Evolutionary conservation across 2,113 vertebrate species (phyloP).

Genomic region (Ochotona princeps): DNA sequence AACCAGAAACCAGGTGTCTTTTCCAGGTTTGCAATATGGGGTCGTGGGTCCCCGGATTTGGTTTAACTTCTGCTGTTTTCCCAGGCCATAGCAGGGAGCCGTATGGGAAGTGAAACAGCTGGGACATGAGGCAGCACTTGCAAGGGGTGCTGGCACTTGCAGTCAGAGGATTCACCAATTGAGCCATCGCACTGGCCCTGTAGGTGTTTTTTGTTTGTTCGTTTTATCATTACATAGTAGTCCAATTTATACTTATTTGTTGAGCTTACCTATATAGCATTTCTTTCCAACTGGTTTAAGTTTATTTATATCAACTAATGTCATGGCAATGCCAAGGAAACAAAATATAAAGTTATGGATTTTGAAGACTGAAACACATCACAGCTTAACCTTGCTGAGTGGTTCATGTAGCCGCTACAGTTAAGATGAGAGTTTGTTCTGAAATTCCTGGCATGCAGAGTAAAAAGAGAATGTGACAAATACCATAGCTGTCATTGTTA

Average conservation of each 20-base stretch:
- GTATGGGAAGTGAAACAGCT: no score
- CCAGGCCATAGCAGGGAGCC: no score
- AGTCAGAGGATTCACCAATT: no score
- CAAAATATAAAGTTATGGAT: neutral
- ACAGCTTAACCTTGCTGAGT: neutral
- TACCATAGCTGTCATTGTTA: neutral
- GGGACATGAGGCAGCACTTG: no score
- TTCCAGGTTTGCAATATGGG: no score
- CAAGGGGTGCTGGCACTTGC: no score
- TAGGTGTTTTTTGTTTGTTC: neutral
- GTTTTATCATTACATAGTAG: neutral
- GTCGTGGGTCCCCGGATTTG: no score
- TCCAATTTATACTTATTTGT: neutral
- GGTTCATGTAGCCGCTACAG: neutral
- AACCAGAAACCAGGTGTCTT: no score
- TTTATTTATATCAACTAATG: neutral
- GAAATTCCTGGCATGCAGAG: neutral
- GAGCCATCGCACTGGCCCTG: no score
- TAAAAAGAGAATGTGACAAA: slow-evolving; percentile 36
- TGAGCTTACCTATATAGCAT: neutral
- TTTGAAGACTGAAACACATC: neutral
- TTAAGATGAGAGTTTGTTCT: slow-evolving; percentile 26
- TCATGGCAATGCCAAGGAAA: slow-evolving; percentile 6
- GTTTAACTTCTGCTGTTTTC: no score
- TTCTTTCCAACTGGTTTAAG: neutral